phyloP scores from a whole-genome alignment of 2,113 vertebrate genomes.

The Melozone crissalis region DNA sequence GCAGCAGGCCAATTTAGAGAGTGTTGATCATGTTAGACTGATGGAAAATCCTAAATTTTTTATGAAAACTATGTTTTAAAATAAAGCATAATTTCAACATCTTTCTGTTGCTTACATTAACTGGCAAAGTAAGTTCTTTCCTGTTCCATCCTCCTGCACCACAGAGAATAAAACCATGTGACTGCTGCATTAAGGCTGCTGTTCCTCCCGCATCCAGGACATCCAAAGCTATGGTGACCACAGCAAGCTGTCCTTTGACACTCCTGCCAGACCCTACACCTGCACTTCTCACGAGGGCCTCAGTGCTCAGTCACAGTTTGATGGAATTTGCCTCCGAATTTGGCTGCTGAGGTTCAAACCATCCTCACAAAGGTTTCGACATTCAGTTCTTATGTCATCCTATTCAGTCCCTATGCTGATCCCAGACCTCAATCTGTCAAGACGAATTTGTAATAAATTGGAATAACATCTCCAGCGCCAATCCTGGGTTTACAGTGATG shows the following conservation, averaged over 20 bases:
- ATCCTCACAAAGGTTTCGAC: background rate
- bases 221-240: background rate
- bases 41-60: background rate
- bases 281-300: accelerated
- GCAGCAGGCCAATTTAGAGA: background rate
- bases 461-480: background rate
- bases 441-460: background rate
- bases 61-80: background rate
- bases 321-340: background rate
- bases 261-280: background rate
- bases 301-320: background rate
- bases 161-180: background rate
- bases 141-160: background rate
- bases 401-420: background rate
- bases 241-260: background rate
- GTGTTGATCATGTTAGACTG: background rate
- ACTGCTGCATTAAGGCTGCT: background rate
- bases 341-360: background rate
- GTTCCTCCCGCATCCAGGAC: background rate
- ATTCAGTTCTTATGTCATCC: background rate
- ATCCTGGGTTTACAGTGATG: background rate
- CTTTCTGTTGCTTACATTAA: background rate
- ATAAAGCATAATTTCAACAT: background rate
- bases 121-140: background rate
- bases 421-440: background rate